Evolutionary conservation across 2,888 invertebrate species (phyloP).

Genomic region (Rugalucina vietnamica): DNA sequence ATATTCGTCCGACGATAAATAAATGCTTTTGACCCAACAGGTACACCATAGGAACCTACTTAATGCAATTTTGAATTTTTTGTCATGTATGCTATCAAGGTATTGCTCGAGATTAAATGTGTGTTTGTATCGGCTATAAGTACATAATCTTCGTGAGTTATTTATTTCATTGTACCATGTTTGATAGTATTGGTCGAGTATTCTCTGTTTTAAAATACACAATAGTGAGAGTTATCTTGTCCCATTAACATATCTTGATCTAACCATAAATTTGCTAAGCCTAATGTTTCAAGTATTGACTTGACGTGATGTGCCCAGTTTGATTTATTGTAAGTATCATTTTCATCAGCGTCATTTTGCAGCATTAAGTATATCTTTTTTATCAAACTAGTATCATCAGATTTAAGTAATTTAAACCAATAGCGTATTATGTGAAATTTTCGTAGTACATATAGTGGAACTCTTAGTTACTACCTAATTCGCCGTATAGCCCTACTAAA

Average conservation of each 20-base stretch:
- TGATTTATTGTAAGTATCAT: neutral
- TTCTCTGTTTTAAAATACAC: neutral
- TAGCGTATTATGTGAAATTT: neutral
- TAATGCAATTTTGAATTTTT: neutral
- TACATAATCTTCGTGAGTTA: neutral
- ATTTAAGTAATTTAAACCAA: neutral
- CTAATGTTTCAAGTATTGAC: neutral
- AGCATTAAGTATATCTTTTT: neutral
- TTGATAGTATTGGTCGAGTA: constrained; percentile 6
- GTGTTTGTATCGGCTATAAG: neutral
- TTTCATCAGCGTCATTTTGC: neutral
- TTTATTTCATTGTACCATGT: neutral
- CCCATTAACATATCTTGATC: neutral
- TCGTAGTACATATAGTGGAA: neutral
- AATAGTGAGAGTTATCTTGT: neutral
- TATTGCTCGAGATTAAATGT: neutral
- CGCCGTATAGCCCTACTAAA: neutral
- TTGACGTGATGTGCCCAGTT: constrained; percentile 2
- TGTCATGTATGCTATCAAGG: neutral
- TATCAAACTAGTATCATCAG: neutral
- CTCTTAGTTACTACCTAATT: neutral
- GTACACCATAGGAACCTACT: neutral
- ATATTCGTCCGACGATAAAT: too few relatives aligned
- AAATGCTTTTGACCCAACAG: too few relatives aligned
- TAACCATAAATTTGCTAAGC: neutral